A percentile compares a stretch with the other conserved stretches of the same genome.
These are phyloP conservation scores for Dasypolia templi DNA, from an alignment of 2,888 invertebrate genomes.

Conservation along the genomic window DNA sequence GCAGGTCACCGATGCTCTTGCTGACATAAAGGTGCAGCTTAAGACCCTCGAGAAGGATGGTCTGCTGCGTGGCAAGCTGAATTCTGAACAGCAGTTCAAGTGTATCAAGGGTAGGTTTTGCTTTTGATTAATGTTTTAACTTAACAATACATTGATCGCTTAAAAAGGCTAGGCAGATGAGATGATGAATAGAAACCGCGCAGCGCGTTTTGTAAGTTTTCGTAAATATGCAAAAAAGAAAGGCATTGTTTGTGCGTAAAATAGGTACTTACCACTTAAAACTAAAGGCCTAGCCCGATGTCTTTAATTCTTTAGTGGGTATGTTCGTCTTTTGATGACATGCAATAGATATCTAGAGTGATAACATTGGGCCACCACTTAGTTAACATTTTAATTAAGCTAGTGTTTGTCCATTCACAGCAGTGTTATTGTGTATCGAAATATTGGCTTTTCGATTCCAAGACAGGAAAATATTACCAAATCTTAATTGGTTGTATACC, in stretches of 20 bases:
- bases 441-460: neutral
- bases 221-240: neutral
- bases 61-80: constrained; percentile 94
- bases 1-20: constrained; percentile 94
- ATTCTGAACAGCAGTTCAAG: constrained; percentile 93
- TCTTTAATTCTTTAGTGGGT: neutral
- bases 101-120: constrained; percentile 93
- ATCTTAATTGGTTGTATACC: neutral
- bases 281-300: too few species aligned
- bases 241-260: neutral
- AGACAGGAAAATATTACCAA: neutral
- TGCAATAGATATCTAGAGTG: neutral
- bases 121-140: neutral
- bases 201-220: neutral
- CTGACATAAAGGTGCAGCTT: constrained; percentile 94
- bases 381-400: neutral
- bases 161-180: too few species aligned
- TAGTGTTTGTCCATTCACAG: neutral
- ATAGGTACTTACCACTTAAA: neutral
- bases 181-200: neutral
- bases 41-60: constrained; percentile 92
- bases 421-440: neutral
- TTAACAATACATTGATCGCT: neutral
- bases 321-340: neutral
- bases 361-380: neutral